phyloP scores from a whole-genome alignment of 1,140 invertebrate genomes.

The Muscidifurax raptorellus region DNA sequence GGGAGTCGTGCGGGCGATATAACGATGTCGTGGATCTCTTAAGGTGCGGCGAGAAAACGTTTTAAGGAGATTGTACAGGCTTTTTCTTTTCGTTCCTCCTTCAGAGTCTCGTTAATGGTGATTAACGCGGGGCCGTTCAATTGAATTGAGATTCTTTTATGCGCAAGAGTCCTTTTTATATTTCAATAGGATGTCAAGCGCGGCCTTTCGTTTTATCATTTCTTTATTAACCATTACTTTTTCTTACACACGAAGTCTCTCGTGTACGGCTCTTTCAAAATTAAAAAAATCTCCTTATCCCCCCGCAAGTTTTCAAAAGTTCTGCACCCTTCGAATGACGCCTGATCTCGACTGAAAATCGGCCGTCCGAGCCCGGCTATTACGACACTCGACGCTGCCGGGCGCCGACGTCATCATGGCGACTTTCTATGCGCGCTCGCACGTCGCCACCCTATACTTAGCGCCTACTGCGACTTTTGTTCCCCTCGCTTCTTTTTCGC shows the following conservation, averaged over 20 bases:
- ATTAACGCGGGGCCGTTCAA: no score
- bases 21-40: not conserved
- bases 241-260: no score
- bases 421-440: not conserved
- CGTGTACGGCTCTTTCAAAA: no score
- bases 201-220: no score
- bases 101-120: not conserved
- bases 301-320: not conserved
- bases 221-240: no score
- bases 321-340: not conserved
- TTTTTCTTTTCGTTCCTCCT: not conserved
- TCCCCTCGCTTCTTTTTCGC: not conserved
- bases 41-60: not conserved
- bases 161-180: no score
- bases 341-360: not conserved
- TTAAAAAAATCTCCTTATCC: no score
- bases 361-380: not conserved
- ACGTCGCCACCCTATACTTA: slow-evolving; percentile 37
- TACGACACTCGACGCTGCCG: slow-evolving; percentile 30
- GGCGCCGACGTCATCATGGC: not conserved
- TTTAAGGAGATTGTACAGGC: not conserved
- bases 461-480: not conserved
- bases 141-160: no score
- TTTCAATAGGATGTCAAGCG: no score
- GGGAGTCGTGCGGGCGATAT: no score